These are phyloP conservation scores for Scaptomyza polygonia DNA, from an alignment of 2,888 invertebrate species.

Conservation along the genomic window DNA sequence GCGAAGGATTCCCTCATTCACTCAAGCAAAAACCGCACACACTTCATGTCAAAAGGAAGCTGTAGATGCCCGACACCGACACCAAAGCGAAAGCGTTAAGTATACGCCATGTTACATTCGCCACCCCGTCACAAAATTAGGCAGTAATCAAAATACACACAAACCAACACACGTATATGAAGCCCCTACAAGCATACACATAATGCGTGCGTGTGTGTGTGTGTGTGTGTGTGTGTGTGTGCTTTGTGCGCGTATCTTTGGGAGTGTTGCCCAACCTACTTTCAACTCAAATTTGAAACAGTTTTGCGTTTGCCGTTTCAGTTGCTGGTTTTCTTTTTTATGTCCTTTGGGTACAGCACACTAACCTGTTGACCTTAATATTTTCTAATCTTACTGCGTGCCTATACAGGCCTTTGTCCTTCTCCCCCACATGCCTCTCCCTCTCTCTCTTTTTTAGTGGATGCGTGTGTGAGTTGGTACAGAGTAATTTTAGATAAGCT, in stretches of 20 bases:
- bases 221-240: conserved; percentile 28
- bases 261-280: conserved; percentile 60
- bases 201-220: conserved; percentile 14
- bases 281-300: conserved; percentile 70
- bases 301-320: conserved; percentile 57
- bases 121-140: conserved; percentile 72
- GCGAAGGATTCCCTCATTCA: conserved; percentile 64
- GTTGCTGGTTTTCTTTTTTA: conserved; percentile 64
- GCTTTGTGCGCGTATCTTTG: conserved; percentile 47
- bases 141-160: conserved; percentile 76
- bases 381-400: conserved; percentile 75
- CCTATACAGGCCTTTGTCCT: conserved; percentile 36
- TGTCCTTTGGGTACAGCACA: conserved; percentile 74
- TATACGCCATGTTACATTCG: conserved; percentile 67
- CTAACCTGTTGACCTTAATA: conserved; percentile 80
- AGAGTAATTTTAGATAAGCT: conserved; percentile 77
- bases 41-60: conserved; percentile 66
- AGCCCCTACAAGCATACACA: conserved; percentile 3
- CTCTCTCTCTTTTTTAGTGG: background rate
- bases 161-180: conserved; percentile 8
- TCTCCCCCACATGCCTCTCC: conserved; percentile 17
- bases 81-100: conserved; percentile 59
- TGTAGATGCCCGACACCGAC: conserved; percentile 41
- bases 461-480: conserved; percentile 41
- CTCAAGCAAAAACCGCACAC: conserved; percentile 68